phyloP scores from a whole-genome alignment of 1,140 invertebrate genomes.

The Prorops nasuta region DNA sequence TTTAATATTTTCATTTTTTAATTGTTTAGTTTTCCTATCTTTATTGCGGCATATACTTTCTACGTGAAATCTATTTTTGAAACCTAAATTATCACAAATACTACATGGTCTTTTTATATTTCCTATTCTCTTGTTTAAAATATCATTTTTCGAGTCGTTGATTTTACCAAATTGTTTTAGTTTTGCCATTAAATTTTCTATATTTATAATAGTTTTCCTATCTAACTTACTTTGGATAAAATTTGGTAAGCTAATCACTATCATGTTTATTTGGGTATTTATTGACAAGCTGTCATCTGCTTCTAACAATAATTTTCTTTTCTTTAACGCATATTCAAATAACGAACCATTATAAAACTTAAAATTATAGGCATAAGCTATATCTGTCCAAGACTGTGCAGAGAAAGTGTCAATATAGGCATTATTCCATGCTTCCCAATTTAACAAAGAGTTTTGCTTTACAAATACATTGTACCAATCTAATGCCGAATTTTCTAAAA shows the following conservation, averaged over 20 bases:
- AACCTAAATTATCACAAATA: slow-evolving; percentile 6
- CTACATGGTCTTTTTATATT: neutral
- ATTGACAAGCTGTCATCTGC: neutral
- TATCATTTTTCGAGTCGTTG: too few relatives aligned
- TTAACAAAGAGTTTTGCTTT: too few relatives aligned
- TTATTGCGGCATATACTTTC: slow-evolving; percentile 2
- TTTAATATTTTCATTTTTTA: slow-evolving; percentile 8
- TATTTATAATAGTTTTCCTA: neutral
- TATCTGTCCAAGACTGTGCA: neutral
- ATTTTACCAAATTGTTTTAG: neutral
- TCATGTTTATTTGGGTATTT: too few relatives aligned
- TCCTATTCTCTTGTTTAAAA: too few relatives aligned
- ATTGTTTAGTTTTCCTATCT: slow-evolving; percentile 1
- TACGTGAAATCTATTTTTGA: slow-evolving; percentile 6
- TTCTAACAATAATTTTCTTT: neutral
- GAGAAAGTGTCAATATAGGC: neutral
- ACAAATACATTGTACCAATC: neutral
- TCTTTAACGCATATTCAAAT: neutral
- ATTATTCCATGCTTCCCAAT: neutral
- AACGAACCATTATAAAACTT: too few relatives aligned
- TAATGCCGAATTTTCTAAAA: neutral
- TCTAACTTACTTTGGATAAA: neutral
- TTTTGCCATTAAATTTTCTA: slow-evolving; percentile 1
- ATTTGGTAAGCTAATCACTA: slow-evolving; percentile 3
- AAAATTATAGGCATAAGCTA: neutral